Evolutionary conservation across 2,888 invertebrate genomes (phyloP), one percentile per base, ranked within the genome.

Genomic region (Patella ulyssiponensis): DNA sequence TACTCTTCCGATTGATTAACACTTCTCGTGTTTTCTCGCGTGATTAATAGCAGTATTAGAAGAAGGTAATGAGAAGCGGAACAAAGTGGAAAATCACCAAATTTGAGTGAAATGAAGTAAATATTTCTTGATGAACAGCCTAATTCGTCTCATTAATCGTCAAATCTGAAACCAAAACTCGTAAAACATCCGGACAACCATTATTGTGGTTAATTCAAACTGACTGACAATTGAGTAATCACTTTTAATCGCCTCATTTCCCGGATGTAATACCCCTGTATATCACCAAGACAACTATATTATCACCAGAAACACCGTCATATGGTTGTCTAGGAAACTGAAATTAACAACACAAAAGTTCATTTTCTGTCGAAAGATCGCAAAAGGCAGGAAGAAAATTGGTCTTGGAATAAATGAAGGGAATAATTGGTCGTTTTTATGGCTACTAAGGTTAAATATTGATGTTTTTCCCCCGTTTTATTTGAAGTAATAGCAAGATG

Each of bases 21-120:
- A 64, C 64, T 23, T 64, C 64, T 64, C 64, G 20, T 23, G 64
- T 23, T 64, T 64, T 64, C 64, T 64, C 64, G 64, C 64, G 64
- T 64, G 64, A 64, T 64, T 64, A 64, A 64, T 64, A 23, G 23
- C 64, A 23, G 20, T 23, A 64, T 64, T 64, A 64, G 23, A 14
- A 23, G 64, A 23, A 64, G 64, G 23, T 64, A 64, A 64, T 64
- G 64, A 64, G 23, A 23, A 23, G 20, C 20, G 23, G 20, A 23
- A 64, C 64, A 64, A 64, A 64, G 64, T 64, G 64, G 64, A 64
- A 64, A 64, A 23, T 64, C 20, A 23, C 23, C 64, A 64, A 64
- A 64, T 64, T 14, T 23, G 20, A 20, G 23, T 64, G 64, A 64
- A 64, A 64, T 64, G 64, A 64, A 64, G 64, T 64, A 23, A 64